These are phyloP conservation scores for Chelon auratus DNA, from an alignment of 2,797 vertebrate genomes.

Conservation along the genomic window DNA sequence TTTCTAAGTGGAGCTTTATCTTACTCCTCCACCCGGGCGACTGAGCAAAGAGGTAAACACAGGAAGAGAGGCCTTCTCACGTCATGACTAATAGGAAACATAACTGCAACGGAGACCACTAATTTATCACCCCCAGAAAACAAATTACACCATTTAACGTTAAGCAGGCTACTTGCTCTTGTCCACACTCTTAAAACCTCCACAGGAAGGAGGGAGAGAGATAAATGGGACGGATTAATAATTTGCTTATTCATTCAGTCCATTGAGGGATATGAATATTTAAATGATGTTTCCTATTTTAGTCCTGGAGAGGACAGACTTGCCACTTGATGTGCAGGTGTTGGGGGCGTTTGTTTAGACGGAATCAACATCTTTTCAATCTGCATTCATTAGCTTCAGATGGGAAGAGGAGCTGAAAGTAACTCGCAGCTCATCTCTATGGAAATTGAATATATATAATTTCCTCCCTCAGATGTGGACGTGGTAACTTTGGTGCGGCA, in stretches of 20 bases:
- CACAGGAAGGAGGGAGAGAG: slow-evolving; percentile 25
- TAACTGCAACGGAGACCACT: slow-evolving; percentile 48
- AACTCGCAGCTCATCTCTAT: slow-evolving; percentile 74
- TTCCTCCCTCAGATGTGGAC: slow-evolving; percentile 59
- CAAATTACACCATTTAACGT: slow-evolving; percentile 70
- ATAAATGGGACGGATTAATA: slow-evolving; percentile 56
- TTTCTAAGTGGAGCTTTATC: neutral
- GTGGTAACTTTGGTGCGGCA: slow-evolving; percentile 22
- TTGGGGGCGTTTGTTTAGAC: slow-evolving; percentile 63
- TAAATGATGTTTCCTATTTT: slow-evolving; percentile 65
- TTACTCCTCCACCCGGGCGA: slow-evolving; percentile 30
- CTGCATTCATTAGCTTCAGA: slow-evolving; percentile 75
- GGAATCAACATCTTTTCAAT: slow-evolving; percentile 74
- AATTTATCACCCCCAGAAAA: slow-evolving; percentile 72
- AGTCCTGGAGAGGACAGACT: slow-evolving; percentile 48
- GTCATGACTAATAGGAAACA: slow-evolving; percentile 66
- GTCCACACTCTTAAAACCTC: slow-evolving; percentile 42
- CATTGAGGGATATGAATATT: slow-evolving; percentile 60
- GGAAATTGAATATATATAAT: slow-evolving; percentile 74
- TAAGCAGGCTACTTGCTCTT: slow-evolving; percentile 56
- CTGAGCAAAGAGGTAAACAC: slow-evolving; percentile 48
- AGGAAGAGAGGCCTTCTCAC: slow-evolving; percentile 38
- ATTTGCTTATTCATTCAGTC: slow-evolving; percentile 54
- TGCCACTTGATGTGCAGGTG: slow-evolving; percentile 67
- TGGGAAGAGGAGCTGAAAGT: slow-evolving; percentile 64